Evolutionary conservation across 2,888 invertebrate genomes (phyloP), one percentile per base, ranked within the genome.

Genomic region (Keiferia lycopersicella): DNA sequence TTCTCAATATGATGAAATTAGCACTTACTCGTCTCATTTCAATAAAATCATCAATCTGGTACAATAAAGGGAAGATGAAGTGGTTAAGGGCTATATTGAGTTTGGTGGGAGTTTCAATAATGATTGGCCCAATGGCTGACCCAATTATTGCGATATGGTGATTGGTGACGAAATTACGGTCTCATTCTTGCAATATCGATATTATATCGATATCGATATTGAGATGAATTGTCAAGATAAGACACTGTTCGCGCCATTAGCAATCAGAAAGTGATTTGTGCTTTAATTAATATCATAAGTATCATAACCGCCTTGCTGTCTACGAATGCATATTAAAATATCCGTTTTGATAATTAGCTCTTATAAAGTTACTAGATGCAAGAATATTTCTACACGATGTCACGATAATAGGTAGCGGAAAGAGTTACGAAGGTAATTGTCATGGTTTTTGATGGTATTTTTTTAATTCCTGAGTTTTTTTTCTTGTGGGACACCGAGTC

Each of bases 141-240:
- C 83, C 79, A 83, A 85, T 85, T 86, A 84, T 83, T 78, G 73
- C 73, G 81, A 84, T 83, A 82, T 74, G 75, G 71, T 87, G 83
- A 78, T 78, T 74, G 75, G 71, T 87, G 83, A 78, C 78, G 86
- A 86, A 88, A 87, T 72, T 79, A 79, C 72, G 79, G 81, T 81
- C 77, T 73, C 73, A 70, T 69, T 73, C 68, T 58, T 63, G 66
- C 64, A 65, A 63, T 67, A 64, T 59, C 61, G 63, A 66, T 68
- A 64, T 62, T 51, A 59, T 67, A 67, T 59, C 61, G 63, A 66
- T 68, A 64, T 62, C 18, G 10, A 34, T 34, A 59, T 67, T 68
- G 68, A 78, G 83, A 85, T 87, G 76, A 82, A 83, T 87, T 75
- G 79, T 73, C 75, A 72, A 76, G 88, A 86, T 87, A 84, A 79